Base-by-base conservation (phyloP, 2,888 invertebrate genomes). In the Brachyopa scutellaris region DNA sequence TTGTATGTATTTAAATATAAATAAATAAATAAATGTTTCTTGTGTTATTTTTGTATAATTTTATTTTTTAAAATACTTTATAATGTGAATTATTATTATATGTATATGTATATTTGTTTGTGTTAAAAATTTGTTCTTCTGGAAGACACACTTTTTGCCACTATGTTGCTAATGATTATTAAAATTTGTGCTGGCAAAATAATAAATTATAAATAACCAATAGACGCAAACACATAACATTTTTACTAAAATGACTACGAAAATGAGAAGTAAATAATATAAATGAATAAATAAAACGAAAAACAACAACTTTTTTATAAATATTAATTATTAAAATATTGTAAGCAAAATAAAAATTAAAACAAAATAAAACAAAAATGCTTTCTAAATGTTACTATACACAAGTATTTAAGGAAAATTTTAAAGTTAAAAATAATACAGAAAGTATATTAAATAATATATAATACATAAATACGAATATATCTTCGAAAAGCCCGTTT, bases 301-400 rank as follows among this genome's bases (percentile, higher is more conserved):
- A 84, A 33, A 61, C 55, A 29, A 76, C 42, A 72, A 47, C 66
- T 77, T 82, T 80, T 80, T 82, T 83, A 85, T 74, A 76, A 77
- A 80, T 49, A 84, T 61, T 70, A 62, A 83, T 57, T 69, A 82
- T 74, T n/a, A 78, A 82, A 73, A 79, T 78, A 80, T 64, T 66
- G 55, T 51, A 77, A 64, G 74, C n/a, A 59, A 59, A 62, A 76
- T 7, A 67, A 45, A 3, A 64, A 40, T 5, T 38, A 42, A 69
- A 57, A 23, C 6, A 5, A 33, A 29, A 29, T 59, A 33, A 42
- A 49, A 62, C 49, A 55, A 73, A 85, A 84, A 84, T 84, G 85
- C 85, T 86, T 85, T 86, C 84, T 86, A 84, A 86, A 85, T 85
- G 85, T 86, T 86, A 86, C 85, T 86, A 85, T 78, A 84, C 49